phyloP scores from a whole-genome alignment of 2,113 vertebrate species.

The Okapia johnstoni region DNA sequence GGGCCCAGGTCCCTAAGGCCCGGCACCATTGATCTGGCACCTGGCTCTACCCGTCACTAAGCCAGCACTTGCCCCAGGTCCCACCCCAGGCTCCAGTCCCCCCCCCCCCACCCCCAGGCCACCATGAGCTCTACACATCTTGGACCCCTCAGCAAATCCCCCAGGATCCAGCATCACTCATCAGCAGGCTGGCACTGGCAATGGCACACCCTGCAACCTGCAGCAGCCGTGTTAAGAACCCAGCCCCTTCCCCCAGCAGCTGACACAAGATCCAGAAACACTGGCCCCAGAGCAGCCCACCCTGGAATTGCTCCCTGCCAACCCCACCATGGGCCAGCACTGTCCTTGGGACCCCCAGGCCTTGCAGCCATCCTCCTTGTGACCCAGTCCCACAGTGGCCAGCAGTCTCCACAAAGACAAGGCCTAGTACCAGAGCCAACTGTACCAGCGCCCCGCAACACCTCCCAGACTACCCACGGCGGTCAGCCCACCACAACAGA shows the following conservation, averaged over 20 bases:
- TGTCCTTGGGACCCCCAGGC: background rate
- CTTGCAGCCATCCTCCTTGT: background rate
- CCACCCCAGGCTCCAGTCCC: background rate
- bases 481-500: background rate
- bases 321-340: background rate
- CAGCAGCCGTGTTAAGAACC: background rate
- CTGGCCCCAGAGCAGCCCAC: background rate
- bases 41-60: background rate
- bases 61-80: background rate
- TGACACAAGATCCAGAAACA: background rate
- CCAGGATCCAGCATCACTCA: background rate
- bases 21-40: background rate
- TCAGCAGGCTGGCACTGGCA: background rate
- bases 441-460: background rate
- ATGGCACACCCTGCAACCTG: background rate
- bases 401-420: background rate
- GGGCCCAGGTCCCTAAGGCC: background rate
- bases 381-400: background rate
- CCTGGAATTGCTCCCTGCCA: background rate
- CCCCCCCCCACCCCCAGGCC: background rate
- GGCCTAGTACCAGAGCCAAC: background rate
- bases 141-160: background rate
- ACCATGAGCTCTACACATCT: background rate
- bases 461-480: background rate
- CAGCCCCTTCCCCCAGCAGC: background rate